Evolutionary conservation across 2,797 vertebrate species (phyloP).

Genomic region (Eulemur albifrons): DNA sequence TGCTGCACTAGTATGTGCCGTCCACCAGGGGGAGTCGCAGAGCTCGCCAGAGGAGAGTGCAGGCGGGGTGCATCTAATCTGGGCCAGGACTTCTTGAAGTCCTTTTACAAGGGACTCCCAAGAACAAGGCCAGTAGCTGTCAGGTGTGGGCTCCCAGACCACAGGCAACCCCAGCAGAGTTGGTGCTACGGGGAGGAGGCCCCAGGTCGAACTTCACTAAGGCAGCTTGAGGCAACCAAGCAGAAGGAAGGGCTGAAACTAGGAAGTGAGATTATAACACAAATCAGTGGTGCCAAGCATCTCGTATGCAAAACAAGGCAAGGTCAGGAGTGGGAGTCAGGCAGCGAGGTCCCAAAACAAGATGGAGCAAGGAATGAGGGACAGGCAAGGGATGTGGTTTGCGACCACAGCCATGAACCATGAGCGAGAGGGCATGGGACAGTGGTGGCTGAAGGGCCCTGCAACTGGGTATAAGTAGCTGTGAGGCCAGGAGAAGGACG

Average conservation of each 20-base stretch:
- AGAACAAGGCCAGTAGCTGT: not conserved
- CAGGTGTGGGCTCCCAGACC: not conserved
- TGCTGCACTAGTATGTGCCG: not conserved
- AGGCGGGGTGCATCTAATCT: not conserved
- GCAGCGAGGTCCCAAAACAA: not conserved
- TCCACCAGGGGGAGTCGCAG: not conserved
- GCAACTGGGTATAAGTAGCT: not conserved
- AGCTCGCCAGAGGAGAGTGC: not conserved
- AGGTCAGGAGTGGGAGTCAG: not conserved
- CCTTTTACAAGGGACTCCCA: not conserved
- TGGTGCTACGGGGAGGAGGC: not conserved
- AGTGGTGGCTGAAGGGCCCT: not conserved
- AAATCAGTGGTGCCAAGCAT: not conserved
- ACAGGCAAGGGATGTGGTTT: accelerated
- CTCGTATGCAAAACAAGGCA: not conserved
- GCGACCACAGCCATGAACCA: not conserved
- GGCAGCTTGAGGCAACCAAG: not conserved
- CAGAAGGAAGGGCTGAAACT: not conserved
- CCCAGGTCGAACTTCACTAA: not conserved
- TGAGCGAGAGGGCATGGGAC: not conserved
- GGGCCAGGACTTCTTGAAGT: not conserved
- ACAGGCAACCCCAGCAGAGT: not conserved
- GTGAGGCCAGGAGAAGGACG: not conserved
- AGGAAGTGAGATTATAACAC: not conserved
- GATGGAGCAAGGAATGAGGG: not conserved